phyloP scores from a whole-genome alignment of 2,797 vertebrate genomes.

The Gobionotothen gibberifrons region DNA sequence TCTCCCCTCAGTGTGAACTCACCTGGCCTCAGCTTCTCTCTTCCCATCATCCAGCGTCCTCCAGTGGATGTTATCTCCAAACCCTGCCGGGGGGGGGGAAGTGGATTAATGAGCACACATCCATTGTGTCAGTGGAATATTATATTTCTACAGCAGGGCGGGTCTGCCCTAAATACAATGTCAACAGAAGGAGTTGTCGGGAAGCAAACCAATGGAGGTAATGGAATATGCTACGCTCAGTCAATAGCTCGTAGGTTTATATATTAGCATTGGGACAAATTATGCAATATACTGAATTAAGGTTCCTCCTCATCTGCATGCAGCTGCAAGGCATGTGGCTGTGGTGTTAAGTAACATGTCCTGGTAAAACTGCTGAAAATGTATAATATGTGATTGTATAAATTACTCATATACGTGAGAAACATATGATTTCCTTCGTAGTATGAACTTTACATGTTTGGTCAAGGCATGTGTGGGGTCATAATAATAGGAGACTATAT shows the following conservation, averaged over 20 bases:
- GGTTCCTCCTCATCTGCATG: background rate
- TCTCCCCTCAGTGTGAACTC: conserved; percentile 41
- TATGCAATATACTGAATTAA: background rate
- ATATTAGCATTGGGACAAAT: background rate
- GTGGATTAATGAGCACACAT: conserved; percentile 10
- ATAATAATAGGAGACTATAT: too few species aligned
- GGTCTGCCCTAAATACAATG: conserved; percentile 45
- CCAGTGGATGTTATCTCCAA: conserved; percentile 98
- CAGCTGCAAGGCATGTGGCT: background rate
- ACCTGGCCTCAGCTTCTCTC: conserved; percentile 96
- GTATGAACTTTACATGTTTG: background rate
- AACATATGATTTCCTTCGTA: background rate
- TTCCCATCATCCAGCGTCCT: conserved; percentile 95
- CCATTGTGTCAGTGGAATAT: conserved; percentile 23
- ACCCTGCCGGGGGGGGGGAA: conserved; percentile 82
- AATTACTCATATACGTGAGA: background rate
- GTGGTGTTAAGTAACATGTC: background rate
- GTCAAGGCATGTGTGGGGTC: too few species aligned
- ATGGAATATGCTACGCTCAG: conserved; percentile 17
- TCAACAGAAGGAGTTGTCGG: conserved; percentile 14
- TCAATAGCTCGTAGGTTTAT: too few species aligned
- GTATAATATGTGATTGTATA: background rate
- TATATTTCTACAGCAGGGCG: conserved; percentile 46
- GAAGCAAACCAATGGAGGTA: conserved; percentile 20
- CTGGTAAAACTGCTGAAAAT: background rate